These are phyloP conservation scores for Euzophera pinguis DNA, from an alignment of 2,888 invertebrate genomes.

Conservation along the genomic window DNA sequence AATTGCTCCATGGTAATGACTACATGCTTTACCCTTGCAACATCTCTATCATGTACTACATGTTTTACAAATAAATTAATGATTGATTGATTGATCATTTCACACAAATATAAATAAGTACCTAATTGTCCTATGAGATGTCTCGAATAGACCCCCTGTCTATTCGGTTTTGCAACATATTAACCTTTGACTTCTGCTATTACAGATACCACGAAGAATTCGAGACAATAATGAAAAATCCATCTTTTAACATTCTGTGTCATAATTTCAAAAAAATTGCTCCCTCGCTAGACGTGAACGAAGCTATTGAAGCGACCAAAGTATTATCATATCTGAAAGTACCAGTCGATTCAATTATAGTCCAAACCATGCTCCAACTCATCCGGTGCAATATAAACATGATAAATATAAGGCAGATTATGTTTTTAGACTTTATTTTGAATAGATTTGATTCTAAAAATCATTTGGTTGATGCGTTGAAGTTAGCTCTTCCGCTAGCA, in stretches of 20 bases:
- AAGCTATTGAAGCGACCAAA: slow-evolving; percentile 81
- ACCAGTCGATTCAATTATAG: slow-evolving; percentile 77
- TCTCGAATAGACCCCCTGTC: too few relatives aligned
- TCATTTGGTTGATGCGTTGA: slow-evolving; percentile 82
- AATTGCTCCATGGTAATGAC: too few relatives aligned
- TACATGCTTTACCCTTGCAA: too few relatives aligned
- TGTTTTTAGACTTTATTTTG: slow-evolving; percentile 81
- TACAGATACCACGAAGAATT: slow-evolving; percentile 46
- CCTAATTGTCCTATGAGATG: too few relatives aligned
- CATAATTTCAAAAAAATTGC: slow-evolving; percentile 75
- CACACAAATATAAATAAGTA: too few relatives aligned
- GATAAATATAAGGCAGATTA: slow-evolving; percentile 80
- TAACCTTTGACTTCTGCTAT: slow-evolving; percentile 12
- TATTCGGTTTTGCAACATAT: too few relatives aligned
- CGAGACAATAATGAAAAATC: slow-evolving; percentile 69
- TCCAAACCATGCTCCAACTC: slow-evolving; percentile 82
- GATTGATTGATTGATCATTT: too few relatives aligned
- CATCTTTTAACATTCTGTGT: slow-evolving; percentile 80
- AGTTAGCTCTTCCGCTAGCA: slow-evolving; percentile 82
- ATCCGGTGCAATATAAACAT: slow-evolving; percentile 81
- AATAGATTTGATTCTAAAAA: slow-evolving; percentile 63
- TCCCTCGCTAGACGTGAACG: slow-evolving; percentile 71
- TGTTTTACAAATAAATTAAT: too few relatives aligned
- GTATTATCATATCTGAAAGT: slow-evolving; percentile 79
- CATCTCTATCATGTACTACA: too few relatives aligned